Evolutionary conservation across 2,888 invertebrate species (phyloP).

Genomic region (Antheraea assamensis): DNA sequence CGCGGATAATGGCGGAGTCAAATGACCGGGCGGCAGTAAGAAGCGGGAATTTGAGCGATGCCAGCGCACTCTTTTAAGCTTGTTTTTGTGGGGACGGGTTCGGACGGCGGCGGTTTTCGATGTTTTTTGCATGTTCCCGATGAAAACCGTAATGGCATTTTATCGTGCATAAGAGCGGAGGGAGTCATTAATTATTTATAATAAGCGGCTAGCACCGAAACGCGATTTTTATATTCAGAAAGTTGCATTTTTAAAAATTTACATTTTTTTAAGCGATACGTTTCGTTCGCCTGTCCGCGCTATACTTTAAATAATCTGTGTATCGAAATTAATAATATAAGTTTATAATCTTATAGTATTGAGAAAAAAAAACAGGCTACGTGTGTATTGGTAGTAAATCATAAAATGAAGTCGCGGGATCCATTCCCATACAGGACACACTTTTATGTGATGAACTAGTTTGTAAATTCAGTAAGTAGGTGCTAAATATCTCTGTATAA

Average conservation of each 20-base stretch:
- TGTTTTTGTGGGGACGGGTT: slow-evolving; percentile 70
- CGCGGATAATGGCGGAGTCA: slow-evolving; percentile 79
- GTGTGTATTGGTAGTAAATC: too few relatives aligned
- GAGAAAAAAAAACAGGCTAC: too few relatives aligned
- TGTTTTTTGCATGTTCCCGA: slow-evolving; percentile 73
- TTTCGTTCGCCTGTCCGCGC: slow-evolving; percentile 12
- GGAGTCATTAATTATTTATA: slow-evolving; percentile 82
- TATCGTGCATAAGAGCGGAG: slow-evolving; percentile 79
- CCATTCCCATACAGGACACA: too few relatives aligned
- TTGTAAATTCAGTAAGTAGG: too few relatives aligned
- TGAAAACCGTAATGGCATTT: slow-evolving; percentile 82
- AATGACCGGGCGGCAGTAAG: slow-evolving; percentile 76
- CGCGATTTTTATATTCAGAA: slow-evolving; percentile 56
- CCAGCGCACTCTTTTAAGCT: slow-evolving; percentile 76
- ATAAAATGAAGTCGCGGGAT: too few relatives aligned
- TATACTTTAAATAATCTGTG: background rate
- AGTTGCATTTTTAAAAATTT: slow-evolving; percentile 41
- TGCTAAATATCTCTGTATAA: too few relatives aligned
- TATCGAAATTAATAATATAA: background rate
- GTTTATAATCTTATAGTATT: too few relatives aligned
- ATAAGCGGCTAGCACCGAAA: slow-evolving; percentile 78
- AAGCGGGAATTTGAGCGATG: slow-evolving; percentile 80
- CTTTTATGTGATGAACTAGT: too few relatives aligned
- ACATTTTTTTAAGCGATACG: background rate
- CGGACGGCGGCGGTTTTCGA: slow-evolving; percentile 69